Conservation (phyloP, 2,113 vertebrate species). For the Aythya baeri region DNA sequence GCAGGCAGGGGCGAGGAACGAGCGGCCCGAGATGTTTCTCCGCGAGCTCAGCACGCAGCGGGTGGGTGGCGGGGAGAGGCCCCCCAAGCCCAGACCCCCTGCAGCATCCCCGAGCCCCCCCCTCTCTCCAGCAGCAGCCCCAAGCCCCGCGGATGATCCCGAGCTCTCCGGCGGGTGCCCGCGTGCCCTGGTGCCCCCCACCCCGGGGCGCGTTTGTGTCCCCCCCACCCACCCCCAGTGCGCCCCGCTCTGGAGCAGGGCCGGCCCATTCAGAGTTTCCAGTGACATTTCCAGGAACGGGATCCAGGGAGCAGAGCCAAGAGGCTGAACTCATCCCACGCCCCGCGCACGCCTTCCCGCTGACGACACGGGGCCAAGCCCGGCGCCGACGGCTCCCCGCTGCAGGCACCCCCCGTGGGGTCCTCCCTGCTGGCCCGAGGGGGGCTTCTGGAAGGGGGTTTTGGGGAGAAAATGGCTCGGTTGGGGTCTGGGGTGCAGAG, state of each 20-base stretch:
- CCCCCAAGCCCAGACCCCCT: neutral
- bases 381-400: neutral
- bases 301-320: slow-evolving; percentile 43
- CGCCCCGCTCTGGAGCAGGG: neutral
- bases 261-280: slow-evolving; percentile 63
- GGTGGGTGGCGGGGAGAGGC: too few species aligned
- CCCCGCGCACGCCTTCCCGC: slow-evolving; percentile 17
- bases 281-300: slow-evolving; percentile 62
- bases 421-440: too few species aligned
- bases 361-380: slow-evolving; percentile 26
- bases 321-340: slow-evolving; percentile 57
- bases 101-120: too few species aligned
- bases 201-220: neutral
- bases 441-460: too few species aligned
- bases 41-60: rapidly evolving
- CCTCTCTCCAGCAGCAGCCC: neutral
- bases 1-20: neutral
- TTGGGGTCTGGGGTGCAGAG: neutral
- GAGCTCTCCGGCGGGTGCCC: neutral
- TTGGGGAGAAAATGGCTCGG: neutral
- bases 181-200: neutral
- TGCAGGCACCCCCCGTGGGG: too few species aligned
- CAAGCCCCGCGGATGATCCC: too few species aligned
- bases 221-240: neutral
- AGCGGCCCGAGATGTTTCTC: neutral